Conservation (phyloP, 1,140 invertebrate species). For the Steinernema feltiae region DNA sequence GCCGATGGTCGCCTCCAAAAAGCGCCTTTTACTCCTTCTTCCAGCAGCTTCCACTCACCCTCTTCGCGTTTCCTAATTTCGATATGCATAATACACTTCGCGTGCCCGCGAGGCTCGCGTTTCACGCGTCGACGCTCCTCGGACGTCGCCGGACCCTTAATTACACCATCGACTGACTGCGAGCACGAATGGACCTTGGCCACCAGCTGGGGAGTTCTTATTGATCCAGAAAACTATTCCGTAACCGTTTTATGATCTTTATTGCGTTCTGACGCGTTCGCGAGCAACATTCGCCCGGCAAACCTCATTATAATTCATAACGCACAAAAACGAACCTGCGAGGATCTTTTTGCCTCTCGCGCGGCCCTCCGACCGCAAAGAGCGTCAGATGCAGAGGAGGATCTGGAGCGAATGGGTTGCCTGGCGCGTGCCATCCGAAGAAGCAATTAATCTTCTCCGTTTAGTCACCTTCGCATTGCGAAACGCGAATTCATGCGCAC, state of each 20-base stretch:
- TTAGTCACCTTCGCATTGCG: background rate
- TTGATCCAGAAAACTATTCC: background rate
- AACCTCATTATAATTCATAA: background rate
- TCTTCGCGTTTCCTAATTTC: constrained; percentile 9
- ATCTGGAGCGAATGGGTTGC: too few species aligned
- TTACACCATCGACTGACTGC: constrained; percentile 7
- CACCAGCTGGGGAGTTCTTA: background rate
- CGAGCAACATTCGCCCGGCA: background rate
- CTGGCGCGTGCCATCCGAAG: background rate
- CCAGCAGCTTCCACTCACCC: background rate
- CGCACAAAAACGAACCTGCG: background rate
- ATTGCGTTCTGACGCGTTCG: background rate
- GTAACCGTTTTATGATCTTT: background rate
- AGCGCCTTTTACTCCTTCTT: background rate
- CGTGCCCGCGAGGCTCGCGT: constrained; percentile 3
- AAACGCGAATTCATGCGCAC: too few species aligned
- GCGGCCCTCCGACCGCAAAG: background rate
- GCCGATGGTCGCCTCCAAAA: background rate
- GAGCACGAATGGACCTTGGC: background rate
- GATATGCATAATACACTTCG: background rate
- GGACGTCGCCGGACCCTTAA: constrained; percentile 7
- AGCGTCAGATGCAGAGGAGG: background rate
- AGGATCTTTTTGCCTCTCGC: background rate
- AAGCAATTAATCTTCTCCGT: background rate
- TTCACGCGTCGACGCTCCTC: constrained; percentile 9